Percentiles rank a stretch among this genome's conserved stretches.
Conservation (phyloP, 2,113 vertebrate species). For the Sardina pilchardus region DNA sequence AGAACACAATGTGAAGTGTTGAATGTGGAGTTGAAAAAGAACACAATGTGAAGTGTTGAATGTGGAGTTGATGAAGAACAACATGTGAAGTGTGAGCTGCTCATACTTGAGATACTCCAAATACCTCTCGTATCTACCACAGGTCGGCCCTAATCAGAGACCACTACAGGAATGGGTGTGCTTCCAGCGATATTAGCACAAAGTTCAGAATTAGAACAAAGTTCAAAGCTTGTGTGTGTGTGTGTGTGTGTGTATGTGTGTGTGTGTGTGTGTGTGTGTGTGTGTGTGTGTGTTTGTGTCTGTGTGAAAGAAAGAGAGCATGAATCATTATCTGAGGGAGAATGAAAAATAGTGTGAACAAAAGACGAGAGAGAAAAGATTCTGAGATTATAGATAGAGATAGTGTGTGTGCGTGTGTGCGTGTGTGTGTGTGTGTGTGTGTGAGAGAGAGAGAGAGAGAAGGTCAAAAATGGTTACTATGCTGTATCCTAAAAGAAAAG, state of each 20-base stretch:
- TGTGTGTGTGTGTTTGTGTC: neutral
- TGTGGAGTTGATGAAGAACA: neutral
- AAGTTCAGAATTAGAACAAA: constrained; percentile 13
- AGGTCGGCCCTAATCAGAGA: neutral
- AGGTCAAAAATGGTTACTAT: neutral
- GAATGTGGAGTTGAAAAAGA: neutral
- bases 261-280: neutral
- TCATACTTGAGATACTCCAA: neutral
- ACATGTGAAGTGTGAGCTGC: neutral
- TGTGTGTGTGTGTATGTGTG: neutral
- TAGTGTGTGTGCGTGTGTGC: constrained; percentile 14
- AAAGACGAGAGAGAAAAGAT: neutral
- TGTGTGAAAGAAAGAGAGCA: constrained; percentile 23
- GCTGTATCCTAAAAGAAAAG: too few species aligned
- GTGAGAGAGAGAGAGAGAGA: neutral
- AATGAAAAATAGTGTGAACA: neutral
- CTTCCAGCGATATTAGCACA: neutral
- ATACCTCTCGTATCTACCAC: neutral
- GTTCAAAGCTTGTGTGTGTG: neutral
- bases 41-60: neutral
- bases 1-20: neutral
- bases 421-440: constrained; percentile 16
- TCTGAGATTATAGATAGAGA: neutral
- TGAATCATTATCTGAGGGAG: constrained; percentile 1
- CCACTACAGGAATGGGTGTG: neutral